Percentiles rank a stretch among this genome's conserved stretches.
Evolutionary conservation across 2,888 invertebrate genomes (phyloP).

Genomic region (Lingula anatina): DNA sequence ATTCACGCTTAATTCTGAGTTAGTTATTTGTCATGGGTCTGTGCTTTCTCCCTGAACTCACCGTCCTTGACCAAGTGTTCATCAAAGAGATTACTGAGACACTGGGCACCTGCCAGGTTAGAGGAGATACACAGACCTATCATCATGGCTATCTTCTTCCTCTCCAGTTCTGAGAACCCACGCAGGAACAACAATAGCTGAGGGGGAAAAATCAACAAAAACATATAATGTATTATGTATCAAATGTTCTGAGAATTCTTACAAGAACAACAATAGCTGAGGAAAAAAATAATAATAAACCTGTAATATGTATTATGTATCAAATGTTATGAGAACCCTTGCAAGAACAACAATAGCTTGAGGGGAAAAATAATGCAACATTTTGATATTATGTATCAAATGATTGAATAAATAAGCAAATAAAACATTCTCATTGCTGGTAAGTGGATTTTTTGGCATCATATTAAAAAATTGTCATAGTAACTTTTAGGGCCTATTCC

Average conservation of each 20-base stretch:
- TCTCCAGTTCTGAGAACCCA: conserved; percentile 83
- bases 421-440: too few relatives aligned
- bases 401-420: too few relatives aligned
- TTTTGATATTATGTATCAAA: too few relatives aligned
- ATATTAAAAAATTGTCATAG: too few relatives aligned
- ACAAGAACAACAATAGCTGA: conserved; percentile 71
- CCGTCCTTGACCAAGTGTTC: conserved; percentile 71
- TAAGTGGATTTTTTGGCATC: too few relatives aligned
- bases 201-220: neutral
- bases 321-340: too few relatives aligned
- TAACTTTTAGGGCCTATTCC: too few relatives aligned
- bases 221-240: neutral
- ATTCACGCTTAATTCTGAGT: neutral
- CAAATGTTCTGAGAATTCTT: conserved; percentile 87
- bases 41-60: too few relatives aligned
- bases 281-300: conserved; percentile 7
- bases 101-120: conserved; percentile 82
- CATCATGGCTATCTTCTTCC: conserved; percentile 86
- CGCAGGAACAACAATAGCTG: conserved; percentile 78
- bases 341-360: too few relatives aligned
- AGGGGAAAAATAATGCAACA: too few relatives aligned
- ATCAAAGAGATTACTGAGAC: conserved; percentile 59
- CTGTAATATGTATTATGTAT: too few relatives aligned
- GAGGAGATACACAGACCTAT: conserved; percentile 56
- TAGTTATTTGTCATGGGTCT: too few relatives aligned